Base-by-base conservation (phyloP, 2,888 invertebrate species). In the Tipula unca region DNA sequence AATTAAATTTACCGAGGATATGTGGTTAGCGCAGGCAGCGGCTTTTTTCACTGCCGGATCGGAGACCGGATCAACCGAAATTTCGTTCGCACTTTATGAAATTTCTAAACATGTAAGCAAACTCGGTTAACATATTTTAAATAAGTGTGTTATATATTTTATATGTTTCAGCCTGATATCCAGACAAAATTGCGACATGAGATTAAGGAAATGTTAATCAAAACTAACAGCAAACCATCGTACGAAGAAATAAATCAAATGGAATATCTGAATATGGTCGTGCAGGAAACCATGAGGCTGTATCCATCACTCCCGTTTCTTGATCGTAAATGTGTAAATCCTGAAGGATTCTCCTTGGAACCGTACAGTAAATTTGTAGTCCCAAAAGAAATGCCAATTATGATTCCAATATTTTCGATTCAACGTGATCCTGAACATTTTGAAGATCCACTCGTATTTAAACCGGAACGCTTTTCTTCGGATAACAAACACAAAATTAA, bases 401-500 rank as follows among this genome's bases (percentile, higher is more conserved):
- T 89, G 85, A 89, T 90, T 86, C 90, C 91, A 0, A 88, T 88
- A 1, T 90, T 88, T 87, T 89, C 88, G 0, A 86, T 91, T 5
- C 91, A 91, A 32, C 89, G 89, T 88, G 90, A 91, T 88, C 88
- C 90, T 0, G n/a, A 91, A 90, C 89, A 89, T 87, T 91, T 88
- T 86, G 89, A 89, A 1, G 87, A 91, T 54, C 91, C 91, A 0
- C 86, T 88, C 0, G 87, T 87, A 42, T 91, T 91, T 48, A 87
- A 89, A 48, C 91, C 91, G 1, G 91, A 91, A 86, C 89, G 91
- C 17, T 91, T 91, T 87, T 89, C 91, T 0, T 32, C 88, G 3
- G 88, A 88, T 69, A 90, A 91, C 48, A 89, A 89, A 1, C 87
- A 88, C n/a, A 87, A 88, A 1, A 88, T 90, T 36, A 88, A 87